These are phyloP conservation scores for Sepiola atlantica DNA, from an alignment of 2,888 invertebrate species.

Conservation along the genomic window DNA sequence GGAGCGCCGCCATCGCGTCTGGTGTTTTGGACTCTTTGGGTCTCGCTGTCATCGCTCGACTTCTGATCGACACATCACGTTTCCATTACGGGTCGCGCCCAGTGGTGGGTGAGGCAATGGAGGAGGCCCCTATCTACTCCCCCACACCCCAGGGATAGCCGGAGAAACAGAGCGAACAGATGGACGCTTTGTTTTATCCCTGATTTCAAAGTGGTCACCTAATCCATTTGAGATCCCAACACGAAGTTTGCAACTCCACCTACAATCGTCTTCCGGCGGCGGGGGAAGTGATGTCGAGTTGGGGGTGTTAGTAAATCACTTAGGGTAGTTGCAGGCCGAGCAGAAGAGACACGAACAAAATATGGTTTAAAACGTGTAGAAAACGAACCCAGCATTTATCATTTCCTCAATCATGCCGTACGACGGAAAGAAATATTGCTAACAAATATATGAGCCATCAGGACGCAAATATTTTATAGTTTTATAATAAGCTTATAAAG, in stretches of 20 bases:
- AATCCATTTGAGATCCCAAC: neutral
- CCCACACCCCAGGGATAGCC: neutral
- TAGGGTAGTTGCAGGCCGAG: neutral
- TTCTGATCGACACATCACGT: neutral
- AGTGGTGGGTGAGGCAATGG: neutral
- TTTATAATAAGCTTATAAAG: too few species aligned
- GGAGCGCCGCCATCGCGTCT: neutral
- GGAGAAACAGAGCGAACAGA: neutral
- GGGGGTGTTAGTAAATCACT: neutral
- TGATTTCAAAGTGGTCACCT: slow-evolving; percentile 14
- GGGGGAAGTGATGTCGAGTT: too few species aligned
- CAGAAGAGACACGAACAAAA: neutral
- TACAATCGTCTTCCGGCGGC: neutral
- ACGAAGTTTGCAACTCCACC: neutral
- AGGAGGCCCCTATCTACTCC: neutral
- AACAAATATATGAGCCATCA: too few species aligned
- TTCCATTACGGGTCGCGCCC: neutral
- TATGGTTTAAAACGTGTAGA: neutral
- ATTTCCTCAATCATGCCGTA: neutral
- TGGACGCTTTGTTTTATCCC: slow-evolving; percentile 20
- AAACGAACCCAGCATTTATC: neutral
- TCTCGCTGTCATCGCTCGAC: slow-evolving; percentile 13
- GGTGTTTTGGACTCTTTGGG: neutral
- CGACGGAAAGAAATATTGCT: too few species aligned
- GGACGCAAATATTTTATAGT: too few species aligned